Base-by-base conservation (phyloP, 2,888 invertebrate species). In the Chalcosyrphus nemorum region DNA sequence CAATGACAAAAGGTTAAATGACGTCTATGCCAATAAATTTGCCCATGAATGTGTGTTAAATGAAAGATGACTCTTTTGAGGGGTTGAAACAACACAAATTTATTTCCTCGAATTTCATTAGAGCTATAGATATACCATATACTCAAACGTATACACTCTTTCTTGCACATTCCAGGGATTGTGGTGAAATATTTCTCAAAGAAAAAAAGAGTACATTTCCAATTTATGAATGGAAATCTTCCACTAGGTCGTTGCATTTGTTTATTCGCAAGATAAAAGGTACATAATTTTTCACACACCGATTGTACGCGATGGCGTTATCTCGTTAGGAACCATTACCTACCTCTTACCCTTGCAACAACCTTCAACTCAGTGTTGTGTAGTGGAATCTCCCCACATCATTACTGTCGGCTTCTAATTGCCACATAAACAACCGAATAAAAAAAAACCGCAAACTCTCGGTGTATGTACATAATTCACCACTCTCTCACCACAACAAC, bases 371-470 rank as follows among this genome's bases (percentile, higher is more conserved):
- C 5, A 59, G 1, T 41, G 2, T 17, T 43, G 61, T 52, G 61
- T 32, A 63, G 65, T 74, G 56, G 63, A 56, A 47, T 35, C 32
- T 63, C 24, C 56, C 65, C 54, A 54, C 4, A n/a, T 54, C 13
- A 13, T 29, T 2, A 7, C 7, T 3, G 29, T 9, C 9, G 9
- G 5, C 54, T 2, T 5, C 27, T 24, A 38, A 56, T 56, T 75
- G 41, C 38, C 38, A 50, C 66, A 65, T 66, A 66, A 75, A 75
- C 75, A 50, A 75, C 41, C 13, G n/a, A n/a, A n/a, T n/a, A n/a
- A n/a, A n/a, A n/a, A 38, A 17, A 24, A 65, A 65, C 57, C 66
- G 38, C 75, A 66, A 45, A 54, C 3, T 27, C 0, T 13, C 54
- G 4, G 43, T 29, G 21, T 29, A 56, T 32, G n/a, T 13, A 47